These are phyloP conservation scores for Horisme vitalbata DNA, from an alignment of 2,888 invertebrate species.

Conservation along the genomic window DNA sequence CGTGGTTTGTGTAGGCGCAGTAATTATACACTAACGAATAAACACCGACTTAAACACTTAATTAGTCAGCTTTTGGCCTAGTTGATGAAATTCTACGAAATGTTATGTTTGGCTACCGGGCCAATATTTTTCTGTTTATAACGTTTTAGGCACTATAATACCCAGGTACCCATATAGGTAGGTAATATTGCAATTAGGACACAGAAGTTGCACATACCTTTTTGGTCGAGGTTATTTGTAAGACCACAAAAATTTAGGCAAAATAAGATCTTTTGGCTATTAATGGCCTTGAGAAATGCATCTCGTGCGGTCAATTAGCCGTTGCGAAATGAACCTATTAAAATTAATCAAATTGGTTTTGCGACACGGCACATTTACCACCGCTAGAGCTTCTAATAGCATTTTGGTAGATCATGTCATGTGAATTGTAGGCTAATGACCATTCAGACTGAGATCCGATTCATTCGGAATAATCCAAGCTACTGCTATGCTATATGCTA, in stretches of 20 bases:
- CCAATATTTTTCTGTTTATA: not conserved
- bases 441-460: too few relatives aligned
- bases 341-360: slow-evolving; percentile 24
- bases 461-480: too few relatives aligned
- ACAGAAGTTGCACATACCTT: not conserved
- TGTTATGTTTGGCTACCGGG: not conserved
- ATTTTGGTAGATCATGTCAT: too few relatives aligned
- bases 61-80: slow-evolving; percentile 9
- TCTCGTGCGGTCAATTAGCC: slow-evolving; percentile 20
- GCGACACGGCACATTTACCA: slow-evolving; percentile 17
- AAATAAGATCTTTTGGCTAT: not conserved
- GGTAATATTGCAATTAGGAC: too few relatives aligned
- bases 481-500: too few relatives aligned
- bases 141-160: too few relatives aligned
- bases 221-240: not conserved
- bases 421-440: too few relatives aligned
- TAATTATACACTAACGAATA: slow-evolving; percentile 10
- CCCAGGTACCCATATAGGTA: too few relatives aligned
- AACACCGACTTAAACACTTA: slow-evolving; percentile 3
- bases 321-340: slow-evolving; percentile 16
- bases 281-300: slow-evolving; percentile 17
- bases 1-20: slow-evolving; percentile 11
- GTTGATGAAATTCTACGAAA: slow-evolving; percentile 4
- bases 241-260: not conserved
- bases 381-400: slow-evolving; percentile 10